phyloP scores from a whole-genome alignment of 2,797 vertebrate species.

The Pyrocephalus nanus region DNA sequence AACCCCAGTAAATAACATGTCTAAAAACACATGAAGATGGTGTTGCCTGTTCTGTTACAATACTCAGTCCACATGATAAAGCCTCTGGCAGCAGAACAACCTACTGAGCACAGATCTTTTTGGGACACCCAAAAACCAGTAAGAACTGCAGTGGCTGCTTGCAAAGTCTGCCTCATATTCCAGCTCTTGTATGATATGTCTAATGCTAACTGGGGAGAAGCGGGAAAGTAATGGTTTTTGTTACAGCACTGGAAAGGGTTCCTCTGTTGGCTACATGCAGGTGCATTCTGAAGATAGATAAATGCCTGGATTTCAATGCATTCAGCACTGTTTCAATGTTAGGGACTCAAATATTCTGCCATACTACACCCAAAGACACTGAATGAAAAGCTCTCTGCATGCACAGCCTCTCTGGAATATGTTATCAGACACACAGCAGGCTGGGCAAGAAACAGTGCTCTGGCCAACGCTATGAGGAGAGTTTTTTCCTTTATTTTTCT shows the following conservation, averaged over 20 bases:
- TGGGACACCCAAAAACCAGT: slow-evolving; percentile 60
- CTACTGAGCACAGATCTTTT: slow-evolving; percentile 50
- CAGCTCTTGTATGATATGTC: not conserved
- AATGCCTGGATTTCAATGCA: slow-evolving; percentile 11
- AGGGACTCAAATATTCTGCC: not conserved
- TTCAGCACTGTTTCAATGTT: slow-evolving; percentile 21
- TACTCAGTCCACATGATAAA: slow-evolving; percentile 66
- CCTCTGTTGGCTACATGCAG: slow-evolving; percentile 8
- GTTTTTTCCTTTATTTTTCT: not conserved
- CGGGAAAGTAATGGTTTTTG: slow-evolving; percentile 25
- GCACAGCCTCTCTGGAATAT: slow-evolving; percentile 29
- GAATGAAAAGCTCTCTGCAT: slow-evolving; percentile 18
- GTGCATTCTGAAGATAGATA: slow-evolving; percentile 19
- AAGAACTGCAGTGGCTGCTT: slow-evolving; percentile 36
- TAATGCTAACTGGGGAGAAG: slow-evolving; percentile 51
- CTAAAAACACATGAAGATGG: slow-evolving; percentile 71
- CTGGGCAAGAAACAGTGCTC: slow-evolving; percentile 29
- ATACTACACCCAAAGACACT: not conserved
- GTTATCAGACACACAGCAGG: slow-evolving; percentile 34
- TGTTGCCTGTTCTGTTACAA: slow-evolving; percentile 62
- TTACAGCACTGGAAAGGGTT: slow-evolving; percentile 9
- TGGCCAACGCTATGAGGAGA: not conserved
- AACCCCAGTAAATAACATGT: slow-evolving; percentile 80
- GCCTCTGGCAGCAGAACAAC: slow-evolving; percentile 56
- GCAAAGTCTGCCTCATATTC: slow-evolving; percentile 8